Evolutionary conservation across 2,113 vertebrate species (phyloP).

Genomic region (Muntiacus reevesi): DNA sequence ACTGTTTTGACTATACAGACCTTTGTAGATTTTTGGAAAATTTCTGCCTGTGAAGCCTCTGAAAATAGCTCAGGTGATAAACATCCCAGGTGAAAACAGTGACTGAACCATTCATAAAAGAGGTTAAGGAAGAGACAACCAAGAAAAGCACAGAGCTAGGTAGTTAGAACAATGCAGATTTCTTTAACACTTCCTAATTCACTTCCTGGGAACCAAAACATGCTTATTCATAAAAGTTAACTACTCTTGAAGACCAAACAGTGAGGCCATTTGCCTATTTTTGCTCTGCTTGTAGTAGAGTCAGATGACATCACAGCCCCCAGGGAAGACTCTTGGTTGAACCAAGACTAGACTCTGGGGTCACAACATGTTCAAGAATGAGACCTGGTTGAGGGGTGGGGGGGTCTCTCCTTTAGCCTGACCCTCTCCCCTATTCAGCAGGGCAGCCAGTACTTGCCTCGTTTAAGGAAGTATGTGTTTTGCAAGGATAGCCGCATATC

Average conservation of each 20-base stretch:
- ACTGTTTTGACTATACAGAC: background rate
- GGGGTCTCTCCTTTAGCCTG: background rate
- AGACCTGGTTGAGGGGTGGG: no score
- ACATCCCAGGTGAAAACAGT: background rate
- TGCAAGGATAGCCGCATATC: background rate
- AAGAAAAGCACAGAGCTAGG: background rate
- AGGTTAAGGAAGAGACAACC: background rate
- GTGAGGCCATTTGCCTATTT: background rate
- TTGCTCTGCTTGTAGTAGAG: background rate
- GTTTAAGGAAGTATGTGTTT: background rate
- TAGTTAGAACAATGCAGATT: background rate
- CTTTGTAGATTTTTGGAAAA: constrained; percentile 16
- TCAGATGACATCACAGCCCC: constrained; percentile 17
- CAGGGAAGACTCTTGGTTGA: background rate
- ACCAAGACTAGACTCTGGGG: background rate
- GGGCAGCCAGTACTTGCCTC: background rate
- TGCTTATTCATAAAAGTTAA: background rate
- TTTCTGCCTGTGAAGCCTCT: background rate
- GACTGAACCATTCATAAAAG: background rate
- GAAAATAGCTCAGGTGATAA: constrained; percentile 35
- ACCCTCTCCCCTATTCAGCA: background rate
- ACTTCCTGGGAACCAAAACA: background rate
- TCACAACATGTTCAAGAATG: background rate
- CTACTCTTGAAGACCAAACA: constrained; percentile 33
- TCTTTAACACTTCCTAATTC: background rate